A percentile compares a stretch with the other conserved stretches of the same genome.
Evolutionary conservation across 2,113 vertebrate species (phyloP).

Genomic region (Sprattus sprattus): DNA sequence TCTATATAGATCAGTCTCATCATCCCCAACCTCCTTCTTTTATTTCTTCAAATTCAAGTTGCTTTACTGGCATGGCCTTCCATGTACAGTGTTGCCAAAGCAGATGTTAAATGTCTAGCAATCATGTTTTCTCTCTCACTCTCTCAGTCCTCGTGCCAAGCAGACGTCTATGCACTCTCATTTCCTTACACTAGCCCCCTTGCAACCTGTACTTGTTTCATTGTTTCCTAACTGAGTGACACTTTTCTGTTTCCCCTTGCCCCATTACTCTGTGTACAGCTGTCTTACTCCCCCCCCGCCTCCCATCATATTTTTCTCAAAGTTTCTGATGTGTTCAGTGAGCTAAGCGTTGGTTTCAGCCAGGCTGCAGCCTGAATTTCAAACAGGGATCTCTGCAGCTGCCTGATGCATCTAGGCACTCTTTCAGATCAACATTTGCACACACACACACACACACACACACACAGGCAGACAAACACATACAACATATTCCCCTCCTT

Average conservation of each 20-base stretch:
- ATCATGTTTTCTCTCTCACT: not conserved
- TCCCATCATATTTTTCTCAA: not conserved
- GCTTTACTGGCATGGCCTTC: too few species aligned
- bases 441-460: not conserved
- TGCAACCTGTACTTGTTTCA: not conserved
- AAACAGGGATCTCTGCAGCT: not conserved
- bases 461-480: not conserved
- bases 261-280: not conserved
- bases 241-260: not conserved
- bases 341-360: not conserved
- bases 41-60: too few species aligned
- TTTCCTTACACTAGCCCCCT: not conserved
- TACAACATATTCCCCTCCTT: not conserved
- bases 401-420: not conserved
- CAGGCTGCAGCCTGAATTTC: not conserved
- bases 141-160: not conserved
- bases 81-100: too few species aligned
- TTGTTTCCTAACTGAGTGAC: not conserved
- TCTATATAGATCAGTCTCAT: not conserved
- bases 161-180: not conserved
- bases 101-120: not conserved
- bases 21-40: too few species aligned
- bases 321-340: not conserved
- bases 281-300: not conserved
- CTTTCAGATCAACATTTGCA: not conserved